Conservation (phyloP, 2,888 invertebrate species). For the Marasmarcha lunaedactyla region DNA sequence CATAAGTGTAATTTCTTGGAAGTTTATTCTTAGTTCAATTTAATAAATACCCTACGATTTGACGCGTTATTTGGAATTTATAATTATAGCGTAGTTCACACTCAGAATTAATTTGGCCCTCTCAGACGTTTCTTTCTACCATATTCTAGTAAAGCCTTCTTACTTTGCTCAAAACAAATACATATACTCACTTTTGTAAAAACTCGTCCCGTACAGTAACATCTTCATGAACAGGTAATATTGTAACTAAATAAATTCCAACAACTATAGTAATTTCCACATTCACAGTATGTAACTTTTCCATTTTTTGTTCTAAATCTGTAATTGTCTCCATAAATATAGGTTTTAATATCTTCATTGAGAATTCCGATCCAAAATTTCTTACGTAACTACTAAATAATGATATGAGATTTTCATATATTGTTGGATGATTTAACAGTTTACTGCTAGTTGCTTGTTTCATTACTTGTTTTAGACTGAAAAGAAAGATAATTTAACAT, state of each 20-base stretch:
- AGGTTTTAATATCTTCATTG: conserved; percentile 66
- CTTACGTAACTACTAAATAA: conserved; percentile 60
- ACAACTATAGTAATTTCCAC: conserved; percentile 69
- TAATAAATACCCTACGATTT: too few relatives aligned
- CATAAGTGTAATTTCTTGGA: too few relatives aligned
- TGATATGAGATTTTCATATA: conserved; percentile 44
- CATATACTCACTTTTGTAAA: conserved; percentile 67
- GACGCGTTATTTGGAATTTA: too few relatives aligned
- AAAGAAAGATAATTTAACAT: conserved; percentile 17
- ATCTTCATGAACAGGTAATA: conserved; percentile 64
- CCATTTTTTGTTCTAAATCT: conserved; percentile 72
- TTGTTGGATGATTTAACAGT: conserved; percentile 35
- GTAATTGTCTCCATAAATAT: conserved; percentile 68
- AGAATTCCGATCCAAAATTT: conserved; percentile 76
- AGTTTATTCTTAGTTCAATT: too few relatives aligned
- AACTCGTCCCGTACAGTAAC: conserved; percentile 29
- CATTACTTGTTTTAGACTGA: conserved; percentile 52
- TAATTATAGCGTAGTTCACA: too few relatives aligned
- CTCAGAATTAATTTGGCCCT: too few relatives aligned
- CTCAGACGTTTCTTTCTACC: too few relatives aligned
- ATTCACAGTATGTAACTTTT: conserved; percentile 62
- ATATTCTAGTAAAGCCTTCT: too few relatives aligned
- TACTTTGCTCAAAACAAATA: too few relatives aligned
- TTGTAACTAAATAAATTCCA: conserved; percentile 71
- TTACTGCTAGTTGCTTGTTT: conserved; percentile 37